Base-by-base conservation (phyloP, 2,888 invertebrate species). In the Xanthostigma xanthostigma region DNA sequence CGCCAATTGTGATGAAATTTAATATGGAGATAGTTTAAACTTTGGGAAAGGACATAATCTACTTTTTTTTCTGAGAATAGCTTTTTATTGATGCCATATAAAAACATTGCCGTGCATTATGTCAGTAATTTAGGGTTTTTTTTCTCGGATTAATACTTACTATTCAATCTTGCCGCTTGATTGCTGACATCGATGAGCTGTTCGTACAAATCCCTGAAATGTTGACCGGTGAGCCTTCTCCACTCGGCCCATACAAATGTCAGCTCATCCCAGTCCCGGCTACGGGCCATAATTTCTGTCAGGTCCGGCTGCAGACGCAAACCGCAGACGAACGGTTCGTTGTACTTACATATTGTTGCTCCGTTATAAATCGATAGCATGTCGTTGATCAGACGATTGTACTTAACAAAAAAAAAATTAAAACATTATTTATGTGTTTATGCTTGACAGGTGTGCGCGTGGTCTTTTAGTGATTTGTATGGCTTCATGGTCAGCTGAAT, bases 201-300 rank as follows among this genome's bases (percentile, higher is more conserved):
- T 51, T 87, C 84, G 57, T 82, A 91, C 36, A 84, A 68, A 54
- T 89, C 87, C 52, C 84, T 73, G 63, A 89, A 77, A 57, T 85
- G 76, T 49, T 82, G 76, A 0, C 86, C 89, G 0, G 91, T 88
- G 53, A 86, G 82, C 55, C 93, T 74, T 56, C 92, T 75, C 86
- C 92, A 95, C 62, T 90, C 89, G 0, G 83, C 79, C 95, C 95
- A 95, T 0, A 82, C 79, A 60, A 87, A 83, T 57, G 84, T 81
- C 49, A 95, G 68, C 62, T 92, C 89, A 52, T 92, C 86, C 84
- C 92, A 92, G 60, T 94, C 85, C 44, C 87, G 69, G 57, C 81
- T 83, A 50, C 71, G 74, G 0, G 87, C 84, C 88, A 92, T 86
- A 51, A 89, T 81, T 58, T 71, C 70, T 59, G 77, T 76, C 3